Evolutionary conservation across 2,888 invertebrate species (phyloP).

Genomic region (Drosophila mimica): DNA sequence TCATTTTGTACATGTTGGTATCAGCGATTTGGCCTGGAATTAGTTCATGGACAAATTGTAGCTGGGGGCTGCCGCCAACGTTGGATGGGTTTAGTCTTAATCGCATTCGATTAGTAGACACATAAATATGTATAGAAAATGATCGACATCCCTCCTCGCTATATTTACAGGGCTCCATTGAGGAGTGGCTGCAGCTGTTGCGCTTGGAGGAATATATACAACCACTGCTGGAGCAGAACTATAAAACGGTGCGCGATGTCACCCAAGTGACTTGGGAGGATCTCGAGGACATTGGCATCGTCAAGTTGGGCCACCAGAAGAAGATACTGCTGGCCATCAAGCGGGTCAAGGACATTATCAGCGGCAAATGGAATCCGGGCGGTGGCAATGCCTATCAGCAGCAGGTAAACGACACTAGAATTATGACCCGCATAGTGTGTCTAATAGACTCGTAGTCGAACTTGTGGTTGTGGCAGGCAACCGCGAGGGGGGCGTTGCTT

Average conservation of each 20-base stretch:
- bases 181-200: constrained; percentile 97
- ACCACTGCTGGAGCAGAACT: constrained; percentile 96
- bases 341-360: constrained; percentile 96
- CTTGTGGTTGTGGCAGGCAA: neutral
- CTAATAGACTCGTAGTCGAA: neutral
- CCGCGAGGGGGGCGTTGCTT: neutral
- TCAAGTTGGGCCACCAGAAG: constrained; percentile 98
- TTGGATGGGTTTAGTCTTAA: constrained; percentile 46
- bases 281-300: constrained; percentile 98
- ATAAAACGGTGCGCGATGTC: constrained; percentile 96
- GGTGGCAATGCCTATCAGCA: constrained; percentile 83
- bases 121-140: constrained; percentile 8
- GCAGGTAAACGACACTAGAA: constrained; percentile 68
- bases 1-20: constrained; percentile 24
- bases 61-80: constrained; percentile 31
- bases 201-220: constrained; percentile 96
- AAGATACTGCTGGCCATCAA: constrained; percentile 98
- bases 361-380: constrained; percentile 89
- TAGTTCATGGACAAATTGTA: constrained; percentile 81
- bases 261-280: constrained; percentile 99
- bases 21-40: constrained; percentile 69
- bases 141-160: neutral
- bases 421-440: neutral
- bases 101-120: constrained; percentile 62
- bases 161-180: constrained; percentile 91